phyloP scores from a whole-genome alignment of 2,113 vertebrate species.

The Artemisiospiza belli region DNA sequence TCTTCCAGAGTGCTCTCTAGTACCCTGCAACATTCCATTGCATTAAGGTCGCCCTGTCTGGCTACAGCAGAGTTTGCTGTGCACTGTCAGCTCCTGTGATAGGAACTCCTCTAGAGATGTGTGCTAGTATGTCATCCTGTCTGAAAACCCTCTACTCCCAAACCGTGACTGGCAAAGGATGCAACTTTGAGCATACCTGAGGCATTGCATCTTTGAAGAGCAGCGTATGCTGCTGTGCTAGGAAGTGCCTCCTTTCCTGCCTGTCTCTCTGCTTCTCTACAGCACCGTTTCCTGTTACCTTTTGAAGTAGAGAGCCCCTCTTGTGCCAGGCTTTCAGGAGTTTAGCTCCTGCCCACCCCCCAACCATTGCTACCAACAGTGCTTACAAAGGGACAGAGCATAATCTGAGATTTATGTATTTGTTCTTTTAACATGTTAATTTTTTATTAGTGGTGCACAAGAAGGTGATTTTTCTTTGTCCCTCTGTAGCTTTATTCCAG shows the following conservation, averaged over 20 bases:
- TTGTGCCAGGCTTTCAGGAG: neutral
- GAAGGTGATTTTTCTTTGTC: neutral
- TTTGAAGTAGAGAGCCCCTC: neutral
- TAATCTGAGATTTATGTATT: neutral
- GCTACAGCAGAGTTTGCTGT: neutral
- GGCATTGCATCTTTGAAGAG: neutral
- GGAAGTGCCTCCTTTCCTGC: neutral
- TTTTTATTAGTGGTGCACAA: neutral
- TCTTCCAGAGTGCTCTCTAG: neutral
- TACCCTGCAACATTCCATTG: neutral
- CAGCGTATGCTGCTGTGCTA: neutral
- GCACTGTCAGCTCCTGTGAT: neutral
- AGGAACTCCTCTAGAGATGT: neutral
- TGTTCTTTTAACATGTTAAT: neutral
- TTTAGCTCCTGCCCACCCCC: neutral
- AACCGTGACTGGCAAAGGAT: neutral
- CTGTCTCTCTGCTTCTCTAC: neutral
- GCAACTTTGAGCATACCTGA: neutral
- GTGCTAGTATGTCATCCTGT: constrained; percentile 28
- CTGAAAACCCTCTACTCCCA: constrained; percentile 5
- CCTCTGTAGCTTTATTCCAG: neutral
- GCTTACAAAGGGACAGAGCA: neutral
- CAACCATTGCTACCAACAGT: neutral
- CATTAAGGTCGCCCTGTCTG: neutral
- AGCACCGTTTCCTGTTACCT: fast-evolving